A percentile compares a stretch with the other conserved stretches of the same genome.
phyloP scores from a whole-genome alignment of 2,888 invertebrate genomes.

The Sesia apiformis region DNA sequence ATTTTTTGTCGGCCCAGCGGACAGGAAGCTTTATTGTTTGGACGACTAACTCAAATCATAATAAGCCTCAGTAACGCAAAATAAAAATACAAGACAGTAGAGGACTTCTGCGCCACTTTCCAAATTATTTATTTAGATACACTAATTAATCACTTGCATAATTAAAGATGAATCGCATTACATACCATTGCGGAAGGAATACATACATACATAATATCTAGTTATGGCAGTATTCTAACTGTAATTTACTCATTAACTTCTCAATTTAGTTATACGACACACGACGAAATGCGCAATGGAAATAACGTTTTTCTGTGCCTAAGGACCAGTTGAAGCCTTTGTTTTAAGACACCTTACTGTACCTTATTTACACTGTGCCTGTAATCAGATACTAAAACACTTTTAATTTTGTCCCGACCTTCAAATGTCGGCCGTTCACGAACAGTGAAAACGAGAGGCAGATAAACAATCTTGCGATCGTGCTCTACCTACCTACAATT shows the following conservation, averaged over 20 bases:
- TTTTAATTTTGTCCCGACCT: constrained; percentile 69
- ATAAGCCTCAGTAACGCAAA: constrained; percentile 30
- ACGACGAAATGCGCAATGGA: no score
- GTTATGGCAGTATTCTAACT: no score
- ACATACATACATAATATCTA: no score
- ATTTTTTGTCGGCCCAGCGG: constrained; percentile 1
- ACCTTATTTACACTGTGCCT: constrained; percentile 10
- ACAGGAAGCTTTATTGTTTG: constrained; percentile 44
- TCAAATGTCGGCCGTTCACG: constrained; percentile 61
- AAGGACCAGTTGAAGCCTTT: no score
- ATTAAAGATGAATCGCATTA: no score
- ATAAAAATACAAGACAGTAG: neutral
- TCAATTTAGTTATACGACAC: no score
- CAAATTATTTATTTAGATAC: no score
- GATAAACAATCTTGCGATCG: constrained; percentile 61
- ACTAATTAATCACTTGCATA: no score
- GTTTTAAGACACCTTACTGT: neutral
- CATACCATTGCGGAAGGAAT: no score
- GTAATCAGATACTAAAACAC: constrained; percentile 69
- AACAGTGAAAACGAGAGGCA: constrained; percentile 64
- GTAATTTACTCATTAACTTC: no score
- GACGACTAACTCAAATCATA: constrained; percentile 38
- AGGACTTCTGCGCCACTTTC: no score
- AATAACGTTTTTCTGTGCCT: no score
- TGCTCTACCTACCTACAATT: constrained; percentile 44